These are phyloP conservation scores for Dicentrarchus labrax DNA, from an alignment of 2,113 vertebrate species.

Conservation along the genomic window DNA sequence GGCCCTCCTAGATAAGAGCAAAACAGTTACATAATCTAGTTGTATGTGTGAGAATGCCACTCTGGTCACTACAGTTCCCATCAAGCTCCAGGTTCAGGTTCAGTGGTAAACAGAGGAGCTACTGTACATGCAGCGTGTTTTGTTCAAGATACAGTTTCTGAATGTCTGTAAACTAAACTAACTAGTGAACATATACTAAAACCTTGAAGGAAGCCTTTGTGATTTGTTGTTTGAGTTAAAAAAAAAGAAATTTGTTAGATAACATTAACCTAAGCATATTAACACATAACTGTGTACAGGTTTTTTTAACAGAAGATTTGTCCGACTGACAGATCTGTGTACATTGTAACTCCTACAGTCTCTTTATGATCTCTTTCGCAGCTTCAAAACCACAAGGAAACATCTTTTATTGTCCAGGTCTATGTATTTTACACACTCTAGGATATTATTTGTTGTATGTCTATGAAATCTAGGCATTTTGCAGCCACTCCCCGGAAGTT, in stretches of 20 bases:
- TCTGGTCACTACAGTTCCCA: conserved; percentile 35
- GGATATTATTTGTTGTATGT: conserved; percentile 15
- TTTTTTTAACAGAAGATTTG: conserved; percentile 7
- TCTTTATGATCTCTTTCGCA: neutral
- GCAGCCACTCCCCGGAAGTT: conserved; percentile 7
- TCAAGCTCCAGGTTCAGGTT: conserved; percentile 46
- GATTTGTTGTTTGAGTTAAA: conserved; percentile 84
- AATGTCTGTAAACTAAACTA: conserved; percentile 73
- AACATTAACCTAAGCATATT: conserved; percentile 82
- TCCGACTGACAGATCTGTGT: conserved; percentile 9
- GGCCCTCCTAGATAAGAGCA: conserved; percentile 20
- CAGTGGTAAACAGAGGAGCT: conserved; percentile 71
- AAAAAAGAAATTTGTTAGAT: conserved; percentile 37
- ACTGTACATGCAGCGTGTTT: conserved; percentile 60
- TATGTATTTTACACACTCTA: conserved; percentile 46
- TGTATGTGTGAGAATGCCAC: conserved; percentile 1
- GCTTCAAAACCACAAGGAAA: conserved; percentile 75
- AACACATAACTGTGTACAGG: conserved; percentile 30
- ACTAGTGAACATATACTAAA: conserved; percentile 74
- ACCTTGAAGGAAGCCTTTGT: conserved; percentile 85
- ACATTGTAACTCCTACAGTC: conserved; percentile 21
- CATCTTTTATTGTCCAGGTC: conserved; percentile 11
- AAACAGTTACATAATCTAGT: neutral
- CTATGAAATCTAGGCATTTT: conserved; percentile 16
- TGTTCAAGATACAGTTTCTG: conserved; percentile 70